Evolutionary conservation across 2,888 invertebrate genomes (phyloP), one percentile per base, ranked within the genome.

Genomic region (Sarcophaga variegata): DNA sequence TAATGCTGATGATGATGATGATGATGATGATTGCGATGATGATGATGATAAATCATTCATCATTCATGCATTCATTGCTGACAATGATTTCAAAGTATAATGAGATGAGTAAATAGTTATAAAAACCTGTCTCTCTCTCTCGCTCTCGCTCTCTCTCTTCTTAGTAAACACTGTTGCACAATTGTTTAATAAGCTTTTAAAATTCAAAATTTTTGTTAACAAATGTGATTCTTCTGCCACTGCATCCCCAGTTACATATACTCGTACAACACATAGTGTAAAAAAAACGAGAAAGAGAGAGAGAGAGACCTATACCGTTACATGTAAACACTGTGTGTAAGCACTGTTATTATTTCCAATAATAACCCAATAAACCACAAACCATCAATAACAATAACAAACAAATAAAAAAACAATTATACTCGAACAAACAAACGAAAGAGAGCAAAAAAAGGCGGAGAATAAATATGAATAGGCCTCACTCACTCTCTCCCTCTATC

Each of bases 71-170:
- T n/a, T 10, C 54, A 54, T 59, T 71, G 59, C n/a, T 71, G 59
- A 27, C 54, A 27, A 71, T 27, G 25, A 47, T 66, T 59, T 59
- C 25, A 64, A 59, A 60, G 45, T 71, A 17, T 54, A 54, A 54
- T 66, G 27, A 77, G 79, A 80, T 84, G 80, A 76, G 81, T 76
- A 66, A 76, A 76, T 25, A 81, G 71, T 76, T 80, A 17, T 17
- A 72, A 76, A 71, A 77, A n/a, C n/a, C n/a, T n/a, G n/a, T n/a
- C n/a, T 22, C 60, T n/a, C 62, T 84, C 49, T 14, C 14, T 49
- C 14, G 10, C 62, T 84, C 49, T 4, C 14, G 14, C 14, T 0
- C 3, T 14, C 54, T 54, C 12, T 14, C 17, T 54, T 54, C 17
- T 54, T 54, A 14, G 12, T 54, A 37, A 37, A 37, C 10, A 8